Evolutionary conservation across 2,113 vertebrate species (phyloP).

Genomic region (Python bivittatus): DNA sequence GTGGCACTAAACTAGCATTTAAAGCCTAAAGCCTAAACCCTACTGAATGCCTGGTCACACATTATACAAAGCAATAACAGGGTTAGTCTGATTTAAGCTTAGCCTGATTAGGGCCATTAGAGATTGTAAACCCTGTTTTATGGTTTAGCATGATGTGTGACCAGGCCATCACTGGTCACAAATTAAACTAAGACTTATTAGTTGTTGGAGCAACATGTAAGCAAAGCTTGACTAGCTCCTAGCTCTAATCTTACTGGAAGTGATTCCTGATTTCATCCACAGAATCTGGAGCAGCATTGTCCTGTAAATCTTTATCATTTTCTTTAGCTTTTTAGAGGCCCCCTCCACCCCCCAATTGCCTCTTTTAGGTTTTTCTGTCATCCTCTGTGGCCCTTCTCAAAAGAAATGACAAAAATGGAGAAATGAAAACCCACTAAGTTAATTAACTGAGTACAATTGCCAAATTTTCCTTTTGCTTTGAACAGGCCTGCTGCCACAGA

Average conservation of each 20-base stretch:
- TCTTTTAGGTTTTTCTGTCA: conserved; percentile 13
- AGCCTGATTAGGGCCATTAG: neutral
- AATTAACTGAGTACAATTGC: conserved; percentile 25
- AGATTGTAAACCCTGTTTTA: neutral
- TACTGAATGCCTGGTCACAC: neutral
- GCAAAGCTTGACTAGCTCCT: neutral
- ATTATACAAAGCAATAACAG: neutral
- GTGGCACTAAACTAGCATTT: neutral
- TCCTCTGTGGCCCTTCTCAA: neutral
- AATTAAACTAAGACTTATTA: neutral
- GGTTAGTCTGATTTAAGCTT: neutral
- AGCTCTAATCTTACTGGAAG: neutral
- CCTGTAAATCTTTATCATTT: neutral
- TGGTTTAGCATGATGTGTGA: neutral
- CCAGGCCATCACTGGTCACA: neutral
- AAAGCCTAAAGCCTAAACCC: neutral
- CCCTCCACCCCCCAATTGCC: neutral
- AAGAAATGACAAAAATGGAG: neutral
- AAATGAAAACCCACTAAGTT: conserved; percentile 38
- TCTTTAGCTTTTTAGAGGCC: neutral
- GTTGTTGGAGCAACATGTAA: neutral
- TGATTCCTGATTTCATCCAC: neutral
- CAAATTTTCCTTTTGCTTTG: fast-evolving
- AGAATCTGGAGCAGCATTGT: neutral
- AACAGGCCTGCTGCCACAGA: neutral